Percentiles rank a stretch among this genome's conserved stretches.
These are phyloP conservation scores for Melanerpes formicivorus DNA, from an alignment of 2,113 vertebrate species.

Conservation along the genomic window DNA sequence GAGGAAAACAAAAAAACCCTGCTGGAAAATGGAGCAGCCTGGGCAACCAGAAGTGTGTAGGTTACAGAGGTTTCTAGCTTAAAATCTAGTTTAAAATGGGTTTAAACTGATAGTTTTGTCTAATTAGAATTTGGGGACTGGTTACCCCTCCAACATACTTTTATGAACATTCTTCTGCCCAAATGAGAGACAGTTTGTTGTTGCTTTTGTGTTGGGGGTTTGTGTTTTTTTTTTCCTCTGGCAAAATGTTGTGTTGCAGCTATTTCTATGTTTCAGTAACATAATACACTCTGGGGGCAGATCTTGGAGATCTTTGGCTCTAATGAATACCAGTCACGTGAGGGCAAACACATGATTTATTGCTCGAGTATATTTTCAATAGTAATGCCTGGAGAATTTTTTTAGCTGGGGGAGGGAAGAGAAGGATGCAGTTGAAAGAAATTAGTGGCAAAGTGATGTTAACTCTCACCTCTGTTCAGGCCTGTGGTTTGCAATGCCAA, in stretches of 20 bases:
- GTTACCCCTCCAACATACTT: slow-evolving; percentile 58
- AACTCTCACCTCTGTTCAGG: slow-evolving; percentile 32
- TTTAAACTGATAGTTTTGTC: slow-evolving; percentile 58
- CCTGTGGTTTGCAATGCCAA: slow-evolving; percentile 20
- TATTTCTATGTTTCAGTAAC: slow-evolving; percentile 72
- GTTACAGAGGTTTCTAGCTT: slow-evolving; percentile 13
- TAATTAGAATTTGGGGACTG: slow-evolving; percentile 58
- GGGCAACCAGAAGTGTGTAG: background rate
- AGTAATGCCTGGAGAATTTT: slow-evolving; percentile 41
- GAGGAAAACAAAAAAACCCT: background rate
- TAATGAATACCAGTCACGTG: slow-evolving; percentile 60
- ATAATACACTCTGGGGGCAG: slow-evolving; percentile 64
- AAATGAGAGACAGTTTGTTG: slow-evolving; percentile 70
- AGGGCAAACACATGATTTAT: slow-evolving; percentile 68
- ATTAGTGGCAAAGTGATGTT: slow-evolving; percentile 19
- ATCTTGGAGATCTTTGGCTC: slow-evolving; percentile 56
- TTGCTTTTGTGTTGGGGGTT: slow-evolving; percentile 9
- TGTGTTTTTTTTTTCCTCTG: background rate
- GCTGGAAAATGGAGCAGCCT: background rate
- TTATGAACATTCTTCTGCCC: slow-evolving; percentile 70
- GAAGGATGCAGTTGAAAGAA: slow-evolving; percentile 35
- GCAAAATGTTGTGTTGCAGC: slow-evolving; percentile 57
- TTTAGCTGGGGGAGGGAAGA: background rate
- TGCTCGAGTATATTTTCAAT: slow-evolving; percentile 44
- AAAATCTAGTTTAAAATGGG: background rate